These are phyloP conservation scores for Yponomeuta sedellus DNA, from an alignment of 2,888 invertebrate species.

Conservation along the genomic window DNA sequence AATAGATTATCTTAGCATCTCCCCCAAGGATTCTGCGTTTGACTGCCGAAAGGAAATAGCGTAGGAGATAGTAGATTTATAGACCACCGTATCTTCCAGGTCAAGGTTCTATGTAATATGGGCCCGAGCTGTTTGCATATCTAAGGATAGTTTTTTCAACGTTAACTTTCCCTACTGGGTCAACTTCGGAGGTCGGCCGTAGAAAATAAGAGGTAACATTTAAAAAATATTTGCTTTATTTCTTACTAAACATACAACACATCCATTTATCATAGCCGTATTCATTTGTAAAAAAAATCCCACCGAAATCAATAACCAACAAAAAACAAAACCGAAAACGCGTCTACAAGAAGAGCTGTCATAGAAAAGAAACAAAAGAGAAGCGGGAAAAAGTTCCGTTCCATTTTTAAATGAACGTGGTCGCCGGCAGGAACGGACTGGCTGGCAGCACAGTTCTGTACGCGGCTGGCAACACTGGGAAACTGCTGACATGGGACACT, in stretches of 20 bases:
- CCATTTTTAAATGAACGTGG: background rate
- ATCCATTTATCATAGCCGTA: slow-evolving; percentile 9
- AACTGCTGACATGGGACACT: slow-evolving; percentile 16
- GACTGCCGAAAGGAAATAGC: background rate
- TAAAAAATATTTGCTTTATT: slow-evolving; percentile 10
- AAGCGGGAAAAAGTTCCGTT: background rate
- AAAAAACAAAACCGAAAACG: too few relatives aligned
- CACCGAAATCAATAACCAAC: background rate
- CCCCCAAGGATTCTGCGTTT: background rate
- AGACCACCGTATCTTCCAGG: background rate
- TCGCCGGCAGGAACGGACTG: background rate
- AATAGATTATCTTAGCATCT: background rate
- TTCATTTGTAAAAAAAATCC: background rate
- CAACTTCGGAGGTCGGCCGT: background rate
- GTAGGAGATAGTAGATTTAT: slow-evolving; percentile 1
- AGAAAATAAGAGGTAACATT: background rate
- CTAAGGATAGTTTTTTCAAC: background rate
- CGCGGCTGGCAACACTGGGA: slow-evolving; percentile 18
- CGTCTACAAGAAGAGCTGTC: background rate
- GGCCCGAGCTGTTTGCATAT: background rate
- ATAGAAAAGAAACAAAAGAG: background rate
- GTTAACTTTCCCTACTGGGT: background rate
- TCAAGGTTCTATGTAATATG: background rate
- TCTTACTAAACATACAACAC: background rate
- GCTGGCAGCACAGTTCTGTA: slow-evolving; percentile 22